These are phyloP conservation scores for Trachelus stipa DNA, from an alignment of 2,888 invertebrate species.

Conservation along the genomic window DNA sequence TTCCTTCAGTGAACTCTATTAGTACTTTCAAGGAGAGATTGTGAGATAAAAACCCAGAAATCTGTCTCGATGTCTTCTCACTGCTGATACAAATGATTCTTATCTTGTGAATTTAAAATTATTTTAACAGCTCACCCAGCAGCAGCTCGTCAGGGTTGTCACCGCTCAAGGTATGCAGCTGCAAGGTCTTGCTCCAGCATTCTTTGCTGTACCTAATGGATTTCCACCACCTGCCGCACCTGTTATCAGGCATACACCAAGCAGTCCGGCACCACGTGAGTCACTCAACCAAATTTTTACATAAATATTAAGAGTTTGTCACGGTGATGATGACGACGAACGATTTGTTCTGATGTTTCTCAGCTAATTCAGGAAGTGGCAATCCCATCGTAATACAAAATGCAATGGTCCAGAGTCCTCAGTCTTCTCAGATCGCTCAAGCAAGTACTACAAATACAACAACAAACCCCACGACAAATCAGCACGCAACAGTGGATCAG, in stretches of 20 bases:
- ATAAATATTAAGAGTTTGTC: not conserved
- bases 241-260: conserved; percentile 62
- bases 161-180: conserved; percentile 74
- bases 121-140: conserved; percentile 64
- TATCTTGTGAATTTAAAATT: conserved; percentile 10
- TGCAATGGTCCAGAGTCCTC: conserved; percentile 63
- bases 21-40: not conserved
- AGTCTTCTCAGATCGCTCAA: conserved; percentile 57
- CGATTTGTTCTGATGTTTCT: conserved; percentile 9
- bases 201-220: conserved; percentile 65
- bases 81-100: not conserved
- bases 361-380: conserved; percentile 57
- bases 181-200: conserved; percentile 64
- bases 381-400: conserved; percentile 64
- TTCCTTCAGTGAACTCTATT: not conserved
- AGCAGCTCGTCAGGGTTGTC: conserved; percentile 73
- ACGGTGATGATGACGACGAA: not conserved
- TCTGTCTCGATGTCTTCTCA: not conserved
- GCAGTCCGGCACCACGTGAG: conserved; percentile 64
- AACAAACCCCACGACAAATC: conserved; percentile 46
- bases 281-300: conserved; percentile 13
- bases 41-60: not conserved
- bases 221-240: conserved; percentile 61
- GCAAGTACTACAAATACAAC: conserved; percentile 35
- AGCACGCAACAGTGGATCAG: conserved; percentile 58